Base-by-base conservation (phyloP, 2,797 vertebrate genomes). In the Vespertilio murinus region DNA sequence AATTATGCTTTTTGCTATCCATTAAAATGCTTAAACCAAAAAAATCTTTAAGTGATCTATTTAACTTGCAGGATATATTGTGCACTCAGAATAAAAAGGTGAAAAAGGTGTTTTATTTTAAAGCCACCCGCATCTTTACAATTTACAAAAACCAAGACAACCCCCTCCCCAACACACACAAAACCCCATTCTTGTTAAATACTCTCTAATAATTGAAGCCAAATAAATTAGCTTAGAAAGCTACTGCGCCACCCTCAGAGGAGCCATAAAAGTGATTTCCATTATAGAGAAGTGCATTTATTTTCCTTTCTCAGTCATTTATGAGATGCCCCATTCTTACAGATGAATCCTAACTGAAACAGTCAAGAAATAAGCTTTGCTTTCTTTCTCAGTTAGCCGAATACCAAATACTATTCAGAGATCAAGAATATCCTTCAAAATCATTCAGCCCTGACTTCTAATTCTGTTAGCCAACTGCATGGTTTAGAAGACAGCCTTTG, bases 401-500 rank as follows among this genome's bases (percentile, higher is more conserved):
- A 74, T 80, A 64, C 4, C 64, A 42, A 87, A 64, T n/a, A 56
- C 12, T 89, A 59, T 49, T 97, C n/a, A 75, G 84, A 96, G 69
- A 92, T 16, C 52, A 95, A 85, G 30, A 92, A 3, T 88, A n/a
- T 23, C 91, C 88, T 87, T 93, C 84, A 95, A 90, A 49, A 87
- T 61, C 52, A 54, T n/a, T 85, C 80, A 93, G 30, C 54, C 87
- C 40, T 49, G 69, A 92, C 42, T 83, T 90, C 73, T 82, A 95
- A 85, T 65, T 35, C 73, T 52, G 4, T 38, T 93, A 78, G 10
- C 94, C 64, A 64, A 49, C 59, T 94, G 79, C 75, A 45, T 0
- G 93, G 79, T 96, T 96, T 69, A 92, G 81, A 95, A 95, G 33
- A 94, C 74, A 95, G 59, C 3, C 75, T 97, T 95, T 91, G 45